These are phyloP conservation scores for Incurvaria masculella DNA, from an alignment of 2,888 invertebrate genomes.

Conservation along the genomic window DNA sequence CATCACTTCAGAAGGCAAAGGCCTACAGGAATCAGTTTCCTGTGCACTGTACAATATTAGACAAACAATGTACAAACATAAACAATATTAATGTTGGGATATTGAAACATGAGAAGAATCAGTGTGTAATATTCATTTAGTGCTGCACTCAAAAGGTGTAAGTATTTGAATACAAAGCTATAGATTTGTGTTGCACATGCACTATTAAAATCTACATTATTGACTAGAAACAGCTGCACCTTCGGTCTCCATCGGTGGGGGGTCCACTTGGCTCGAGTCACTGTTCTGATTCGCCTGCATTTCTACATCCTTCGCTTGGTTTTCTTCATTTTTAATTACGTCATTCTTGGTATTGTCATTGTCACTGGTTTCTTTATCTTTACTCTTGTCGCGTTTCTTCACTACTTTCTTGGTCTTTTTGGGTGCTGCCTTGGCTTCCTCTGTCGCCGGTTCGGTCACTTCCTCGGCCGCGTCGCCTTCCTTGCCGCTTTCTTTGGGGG, in stretches of 20 bases:
- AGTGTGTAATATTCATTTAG: not conserved
- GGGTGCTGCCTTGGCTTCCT: constrained; percentile 27
- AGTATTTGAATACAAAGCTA: not conserved
- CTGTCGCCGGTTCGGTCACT: constrained; percentile 23
- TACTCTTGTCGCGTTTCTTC: constrained; percentile 49
- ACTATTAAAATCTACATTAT: constrained; percentile 22
- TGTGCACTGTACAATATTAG: constrained; percentile 13
- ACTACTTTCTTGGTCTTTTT: constrained; percentile 34
- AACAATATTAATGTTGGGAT: constrained; percentile 27
- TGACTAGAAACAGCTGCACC: constrained; percentile 44
- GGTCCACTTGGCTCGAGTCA: constrained; percentile 33
- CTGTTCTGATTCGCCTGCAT: constrained; percentile 9
- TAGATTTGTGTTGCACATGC: not conserved
- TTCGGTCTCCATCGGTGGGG: constrained; percentile 46
- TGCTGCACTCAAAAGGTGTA: constrained; percentile 17
- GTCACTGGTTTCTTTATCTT: constrained; percentile 35
- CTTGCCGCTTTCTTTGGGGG: constrained; percentile 16
- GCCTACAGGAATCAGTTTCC: not conserved
- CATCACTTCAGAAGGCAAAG: not conserved
- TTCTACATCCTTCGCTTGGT: constrained; percentile 4
- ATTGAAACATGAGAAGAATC: not conserved
- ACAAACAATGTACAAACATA: constrained; percentile 50
- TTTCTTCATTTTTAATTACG: constrained; percentile 6
- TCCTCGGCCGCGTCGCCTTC: constrained; percentile 15
- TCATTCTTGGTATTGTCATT: constrained; percentile 23